phyloP scores from a whole-genome alignment of 2,113 vertebrate genomes.

The Oophaga pumilio region DNA sequence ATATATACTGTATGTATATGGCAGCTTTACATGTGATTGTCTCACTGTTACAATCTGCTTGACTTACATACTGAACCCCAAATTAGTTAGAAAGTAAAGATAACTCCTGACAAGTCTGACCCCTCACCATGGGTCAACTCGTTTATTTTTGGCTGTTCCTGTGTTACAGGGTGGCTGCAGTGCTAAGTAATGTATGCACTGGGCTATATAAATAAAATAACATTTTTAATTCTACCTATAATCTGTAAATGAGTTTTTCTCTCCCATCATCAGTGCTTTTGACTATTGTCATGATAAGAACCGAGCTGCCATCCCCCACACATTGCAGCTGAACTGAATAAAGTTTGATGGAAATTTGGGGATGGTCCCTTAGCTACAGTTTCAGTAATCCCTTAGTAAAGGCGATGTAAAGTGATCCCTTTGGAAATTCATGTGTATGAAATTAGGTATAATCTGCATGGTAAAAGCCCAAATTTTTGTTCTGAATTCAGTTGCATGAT shows the following conservation, averaged over 20 bases:
- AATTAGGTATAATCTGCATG: constrained; percentile 72
- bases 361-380: constrained; percentile 67
- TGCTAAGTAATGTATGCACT: neutral
- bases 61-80: neutral
- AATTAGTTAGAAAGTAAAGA: neutral
- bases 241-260: neutral
- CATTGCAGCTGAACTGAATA: constrained; percentile 13
- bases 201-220: neutral
- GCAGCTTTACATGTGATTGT: too few relatives aligned
- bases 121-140: neutral
- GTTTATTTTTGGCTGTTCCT: neutral
- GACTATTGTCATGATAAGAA: neutral
- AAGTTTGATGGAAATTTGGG: constrained; percentile 61
- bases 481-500: constrained; percentile 62
- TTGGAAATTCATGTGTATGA: constrained; percentile 73
- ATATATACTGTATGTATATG: too few relatives aligned
- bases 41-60: neutral
- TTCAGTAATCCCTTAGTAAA: constrained; percentile 69
- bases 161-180: neutral
- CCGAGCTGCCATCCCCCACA: neutral
- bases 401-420: constrained; percentile 71
- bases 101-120: neutral
- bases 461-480: constrained; percentile 67
- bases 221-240: neutral
- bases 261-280: neutral